Percentiles rank a stretch among this genome's conserved stretches.
phyloP scores from a whole-genome alignment of 2,797 vertebrate genomes.

The Pitangus sulphuratus region DNA sequence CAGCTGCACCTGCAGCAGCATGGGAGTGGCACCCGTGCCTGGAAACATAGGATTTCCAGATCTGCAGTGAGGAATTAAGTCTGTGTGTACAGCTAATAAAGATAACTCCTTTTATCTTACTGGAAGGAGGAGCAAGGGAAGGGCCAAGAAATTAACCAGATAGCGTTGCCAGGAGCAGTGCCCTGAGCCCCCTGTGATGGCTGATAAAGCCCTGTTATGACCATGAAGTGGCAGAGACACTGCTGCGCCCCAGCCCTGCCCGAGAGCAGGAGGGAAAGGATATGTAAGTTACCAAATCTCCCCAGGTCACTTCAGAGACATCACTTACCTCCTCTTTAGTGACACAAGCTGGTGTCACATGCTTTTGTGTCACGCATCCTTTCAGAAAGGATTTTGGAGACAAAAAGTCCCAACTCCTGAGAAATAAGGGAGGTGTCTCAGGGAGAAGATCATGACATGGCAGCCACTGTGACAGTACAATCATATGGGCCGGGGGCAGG shows the following conservation, averaged over 20 bases:
- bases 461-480: not conserved
- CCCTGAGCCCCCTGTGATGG: not conserved
- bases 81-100: not conserved
- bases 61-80: not conserved
- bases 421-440: rapidly evolving
- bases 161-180: constrained; percentile 18
- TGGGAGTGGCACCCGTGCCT: not conserved
- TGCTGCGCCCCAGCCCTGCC: rapidly evolving
- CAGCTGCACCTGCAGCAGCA: not conserved
- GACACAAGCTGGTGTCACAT: not conserved
- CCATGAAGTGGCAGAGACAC: not conserved
- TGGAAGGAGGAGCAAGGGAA: not conserved
- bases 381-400: not conserved
- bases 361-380: rapidly evolving
- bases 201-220: not conserved
- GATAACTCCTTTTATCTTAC: constrained; percentile 51
- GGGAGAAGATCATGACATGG: rapidly evolving
- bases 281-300: not conserved
- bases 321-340: not conserved
- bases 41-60: constrained; percentile 44
- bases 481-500: not conserved
- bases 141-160: constrained; percentile 13
- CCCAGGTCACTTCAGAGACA: not conserved
- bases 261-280: not conserved
- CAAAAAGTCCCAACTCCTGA: not conserved